A percentile compares a stretch with the other conserved stretches of the same genome.
Evolutionary conservation across 2,797 vertebrate genomes (phyloP).

Genomic region (Sebastes matsubarae): DNA sequence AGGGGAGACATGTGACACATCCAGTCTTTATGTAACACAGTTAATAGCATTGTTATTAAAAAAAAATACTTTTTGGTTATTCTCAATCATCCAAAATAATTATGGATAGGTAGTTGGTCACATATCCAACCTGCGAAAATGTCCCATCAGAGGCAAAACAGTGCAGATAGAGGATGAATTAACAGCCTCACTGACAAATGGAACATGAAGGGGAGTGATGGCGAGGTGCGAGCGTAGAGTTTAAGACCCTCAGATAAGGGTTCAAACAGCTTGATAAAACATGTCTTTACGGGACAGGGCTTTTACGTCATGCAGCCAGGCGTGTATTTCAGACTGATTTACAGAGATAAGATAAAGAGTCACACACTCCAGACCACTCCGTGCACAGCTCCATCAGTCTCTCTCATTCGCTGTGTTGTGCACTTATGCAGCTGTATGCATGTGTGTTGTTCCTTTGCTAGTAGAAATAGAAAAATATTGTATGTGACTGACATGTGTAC

Average conservation of each 20-base stretch:
- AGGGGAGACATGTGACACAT: neutral
- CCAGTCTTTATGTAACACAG: neutral
- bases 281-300: slow-evolving; percentile 55
- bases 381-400: neutral
- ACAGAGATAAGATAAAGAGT: slow-evolving; percentile 75
- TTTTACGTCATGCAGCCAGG: slow-evolving; percentile 67
- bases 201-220: slow-evolving; percentile 72
- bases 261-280: slow-evolving; percentile 75
- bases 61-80: neutral
- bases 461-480: neutral
- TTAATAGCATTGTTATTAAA: neutral
- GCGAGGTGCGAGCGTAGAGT: slow-evolving; percentile 62
- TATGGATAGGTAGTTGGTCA: neutral
- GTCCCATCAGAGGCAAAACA: neutral
- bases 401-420: neutral
- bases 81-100: neutral
- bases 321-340: slow-evolving; percentile 65
- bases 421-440: neutral
- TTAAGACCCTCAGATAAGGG: slow-evolving; percentile 76
- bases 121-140: slow-evolving; percentile 1
- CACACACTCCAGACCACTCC: slow-evolving; percentile 44
- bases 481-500: neutral
- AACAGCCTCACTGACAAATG: slow-evolving; percentile 44
- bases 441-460: neutral
- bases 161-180: slow-evolving; percentile 10